Evolutionary conservation across 64 coral and sea anemone species (phyloP).

Genomic region (Pocillopora verrucosa): DNA sequence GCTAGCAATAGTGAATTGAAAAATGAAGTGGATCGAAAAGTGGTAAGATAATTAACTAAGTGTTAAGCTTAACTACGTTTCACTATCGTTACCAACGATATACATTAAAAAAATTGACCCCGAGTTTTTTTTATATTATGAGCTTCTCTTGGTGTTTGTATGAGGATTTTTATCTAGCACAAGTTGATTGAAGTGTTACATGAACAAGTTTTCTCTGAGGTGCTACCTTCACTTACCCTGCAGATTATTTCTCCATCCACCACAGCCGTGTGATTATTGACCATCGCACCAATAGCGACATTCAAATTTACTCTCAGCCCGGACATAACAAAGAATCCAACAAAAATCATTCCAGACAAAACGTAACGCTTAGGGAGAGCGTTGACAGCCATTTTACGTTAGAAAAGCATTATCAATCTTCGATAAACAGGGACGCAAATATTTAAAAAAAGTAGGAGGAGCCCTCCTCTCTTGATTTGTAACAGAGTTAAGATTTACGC

Average conservation of each 20-base stretch:
- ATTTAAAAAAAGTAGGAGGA: background rate
- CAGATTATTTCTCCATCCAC: constrained; percentile 58
- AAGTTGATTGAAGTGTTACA: too few relatives aligned
- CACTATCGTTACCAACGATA: too few relatives aligned
- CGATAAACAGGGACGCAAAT: background rate
- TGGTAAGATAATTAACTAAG: too few relatives aligned
- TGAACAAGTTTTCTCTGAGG: background rate
- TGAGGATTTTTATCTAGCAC: too few relatives aligned
- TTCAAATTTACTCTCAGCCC: constrained; percentile 85
- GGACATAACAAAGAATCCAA: constrained; percentile 89
- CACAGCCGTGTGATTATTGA: constrained; percentile 82
- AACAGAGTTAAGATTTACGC: too few relatives aligned
- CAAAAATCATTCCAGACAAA: constrained; percentile 78
- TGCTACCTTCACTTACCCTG: constrained; percentile 60
- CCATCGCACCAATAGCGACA: constrained; percentile 93
- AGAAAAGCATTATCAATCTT: constrained; percentile 9
- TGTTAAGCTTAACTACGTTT: too few relatives aligned
- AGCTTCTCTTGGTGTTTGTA: too few relatives aligned
- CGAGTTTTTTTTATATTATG: background rate
- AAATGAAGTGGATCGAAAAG: too few relatives aligned
- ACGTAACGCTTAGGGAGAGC: constrained; percentile 76
- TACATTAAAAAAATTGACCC: too few relatives aligned
- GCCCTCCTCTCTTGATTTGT: too few relatives aligned
- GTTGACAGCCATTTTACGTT: background rate
- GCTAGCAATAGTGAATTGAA: too few relatives aligned